Percentiles rank a stretch among this genome's conserved stretches.
These are phyloP conservation scores for Heliconius ethilla DNA, from an alignment of 2,888 invertebrate species.

Conservation along the genomic window DNA sequence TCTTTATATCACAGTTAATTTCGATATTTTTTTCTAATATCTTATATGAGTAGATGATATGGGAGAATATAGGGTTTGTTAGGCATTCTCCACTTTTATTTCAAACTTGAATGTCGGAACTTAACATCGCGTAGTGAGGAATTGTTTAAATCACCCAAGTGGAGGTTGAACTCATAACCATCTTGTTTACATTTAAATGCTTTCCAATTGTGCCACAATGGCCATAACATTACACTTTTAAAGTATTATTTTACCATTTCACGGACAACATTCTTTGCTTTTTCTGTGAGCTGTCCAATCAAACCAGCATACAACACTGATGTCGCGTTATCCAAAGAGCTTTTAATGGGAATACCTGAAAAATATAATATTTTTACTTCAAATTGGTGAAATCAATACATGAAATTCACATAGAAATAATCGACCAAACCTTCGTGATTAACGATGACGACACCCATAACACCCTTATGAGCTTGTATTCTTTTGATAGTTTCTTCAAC, in stretches of 20 bases:
- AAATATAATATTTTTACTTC: slow-evolving; percentile 44
- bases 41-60: too few relatives aligned
- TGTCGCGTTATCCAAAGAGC: slow-evolving; percentile 96
- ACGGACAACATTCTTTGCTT: slow-evolving; percentile 95
- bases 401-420: slow-evolving; percentile 55
- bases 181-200: too few relatives aligned
- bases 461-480: slow-evolving; percentile 98
- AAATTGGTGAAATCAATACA: slow-evolving; percentile 1
- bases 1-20: not conserved
- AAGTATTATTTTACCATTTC: slow-evolving; percentile 84
- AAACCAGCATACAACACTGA: slow-evolving; percentile 97
- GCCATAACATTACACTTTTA: slow-evolving; percentile 38
- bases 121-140: too few relatives aligned
- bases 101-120: too few relatives aligned
- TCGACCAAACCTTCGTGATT: slow-evolving; percentile 94
- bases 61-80: too few relatives aligned
- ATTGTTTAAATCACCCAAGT: too few relatives aligned
- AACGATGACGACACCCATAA: slow-evolving; percentile 97
- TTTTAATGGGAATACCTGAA: slow-evolving; percentile 93
- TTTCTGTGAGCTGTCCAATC: slow-evolving; percentile 95
- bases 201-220: too few relatives aligned
- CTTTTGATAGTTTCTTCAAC: slow-evolving; percentile 99
- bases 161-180: too few relatives aligned
- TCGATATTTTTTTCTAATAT: not conserved
- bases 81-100: too few relatives aligned